Evolutionary conservation across 2,113 vertebrate species (phyloP).

Genomic region (Mesoclemmys tuberculata): DNA sequence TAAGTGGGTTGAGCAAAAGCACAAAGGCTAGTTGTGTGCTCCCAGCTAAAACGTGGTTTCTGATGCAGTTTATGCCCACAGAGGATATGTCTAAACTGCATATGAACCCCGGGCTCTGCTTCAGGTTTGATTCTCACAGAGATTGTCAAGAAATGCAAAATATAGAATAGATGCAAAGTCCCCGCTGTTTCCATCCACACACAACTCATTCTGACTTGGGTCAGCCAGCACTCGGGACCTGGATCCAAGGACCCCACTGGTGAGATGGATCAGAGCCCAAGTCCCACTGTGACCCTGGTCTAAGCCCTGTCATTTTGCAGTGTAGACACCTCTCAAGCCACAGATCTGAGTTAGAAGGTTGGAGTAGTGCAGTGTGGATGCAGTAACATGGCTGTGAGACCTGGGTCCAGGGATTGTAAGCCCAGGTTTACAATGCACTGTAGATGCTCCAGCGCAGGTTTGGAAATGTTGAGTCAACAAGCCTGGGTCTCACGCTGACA

Average conservation of each 20-base stretch:
- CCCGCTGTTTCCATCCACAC: background rate
- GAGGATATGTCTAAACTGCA: background rate
- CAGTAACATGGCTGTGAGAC: background rate
- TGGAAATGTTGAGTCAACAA: background rate
- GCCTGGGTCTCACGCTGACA: background rate
- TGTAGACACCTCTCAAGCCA: background rate
- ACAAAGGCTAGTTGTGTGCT: background rate
- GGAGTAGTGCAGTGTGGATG: fast-evolving
- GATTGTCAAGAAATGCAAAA: no score
- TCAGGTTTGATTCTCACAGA: background rate
- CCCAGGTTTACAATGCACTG: background rate
- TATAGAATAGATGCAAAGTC: background rate
- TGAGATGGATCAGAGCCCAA: background rate
- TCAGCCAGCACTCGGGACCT: background rate
- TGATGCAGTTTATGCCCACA: background rate
- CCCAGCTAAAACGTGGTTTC: background rate
- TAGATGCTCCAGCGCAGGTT: background rate
- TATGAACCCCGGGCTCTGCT: background rate
- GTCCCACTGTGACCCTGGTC: background rate
- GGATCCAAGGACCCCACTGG: background rate
- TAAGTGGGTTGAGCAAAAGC: background rate
- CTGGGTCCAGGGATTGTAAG: background rate
- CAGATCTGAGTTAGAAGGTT: background rate
- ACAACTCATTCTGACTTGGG: background rate
- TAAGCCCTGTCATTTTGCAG: background rate